A percentile compares a stretch with the other conserved stretches of the same genome.
phyloP scores from a whole-genome alignment of 2,797 vertebrate species.

The Capromys pilorides region DNA sequence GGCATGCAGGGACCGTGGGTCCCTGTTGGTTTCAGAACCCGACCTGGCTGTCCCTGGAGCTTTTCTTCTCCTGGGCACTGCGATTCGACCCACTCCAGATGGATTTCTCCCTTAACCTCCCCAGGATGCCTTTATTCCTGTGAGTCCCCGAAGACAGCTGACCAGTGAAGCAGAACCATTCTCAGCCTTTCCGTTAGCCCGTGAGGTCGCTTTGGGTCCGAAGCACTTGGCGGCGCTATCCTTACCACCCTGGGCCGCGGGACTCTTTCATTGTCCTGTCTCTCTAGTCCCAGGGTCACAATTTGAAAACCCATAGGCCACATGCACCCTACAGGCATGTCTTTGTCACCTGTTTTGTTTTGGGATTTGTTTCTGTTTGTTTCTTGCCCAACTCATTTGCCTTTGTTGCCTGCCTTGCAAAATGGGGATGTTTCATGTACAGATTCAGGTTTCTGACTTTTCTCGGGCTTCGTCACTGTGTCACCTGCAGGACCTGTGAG shows the following conservation, averaged over 20 bases:
- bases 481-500: background rate
- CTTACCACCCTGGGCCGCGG: background rate
- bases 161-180: background rate
- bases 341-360: background rate
- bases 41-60: background rate
- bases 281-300: background rate
- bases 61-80: background rate
- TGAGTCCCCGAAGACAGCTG: background rate
- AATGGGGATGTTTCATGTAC: background rate
- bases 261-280: background rate
- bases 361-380: background rate
- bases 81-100: background rate
- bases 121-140: background rate
- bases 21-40: background rate
- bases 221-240: background rate
- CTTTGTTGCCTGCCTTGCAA: background rate
- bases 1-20: accelerated
- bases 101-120: background rate
- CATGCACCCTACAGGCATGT: too few species aligned
- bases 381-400: background rate
- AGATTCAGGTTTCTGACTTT: background rate
- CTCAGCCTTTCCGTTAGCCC: background rate
- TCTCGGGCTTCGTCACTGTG: background rate
- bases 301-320: background rate
- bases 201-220: background rate